Base-by-base conservation (phyloP, 2,888 invertebrate species). In the Dastarcus helophoroides region DNA sequence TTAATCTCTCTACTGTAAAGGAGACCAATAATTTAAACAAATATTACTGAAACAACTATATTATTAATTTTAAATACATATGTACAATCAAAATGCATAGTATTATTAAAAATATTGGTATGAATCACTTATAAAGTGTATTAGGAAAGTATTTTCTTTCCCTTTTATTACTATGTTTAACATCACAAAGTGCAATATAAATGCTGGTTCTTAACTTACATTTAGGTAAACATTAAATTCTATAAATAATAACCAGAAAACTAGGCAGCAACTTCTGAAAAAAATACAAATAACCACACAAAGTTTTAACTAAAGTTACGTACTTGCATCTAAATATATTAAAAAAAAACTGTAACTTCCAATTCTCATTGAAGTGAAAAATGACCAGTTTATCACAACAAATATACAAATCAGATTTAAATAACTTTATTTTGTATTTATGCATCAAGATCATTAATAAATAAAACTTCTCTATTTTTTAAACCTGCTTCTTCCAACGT, bases 391-490 rank as follows among this genome's bases (percentile, higher is more conserved):
- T 17, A 17, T 17, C 19, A 17, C 19, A 17, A 17, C 6, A 17
- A 17, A 17, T 7, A 17, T 7, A 17, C 19, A 17, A 17, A 17
- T 17, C 19, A 6, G 6, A 7, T 17, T 7, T 23, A 8, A 10
- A 6, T 9, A 23, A 23, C 11, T 6, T 10, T 23, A 23, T 6
- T 8, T 11, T 23, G 6, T 6, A 8, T 11, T 47, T 75, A 74
- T 51, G 79, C 93, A 53, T 95, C 93, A 52, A 89, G 71, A 64
- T 95, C 93, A 51, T 90, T 88, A 22, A 95, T 83, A 63, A 93
- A 94, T 26, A 95, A 69, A 54, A 94, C 88, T 64, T 93, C 93
- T 32, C 86, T 76, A 59, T 83, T 81, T 42, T 82, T 83, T 21
- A 95, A 71, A 11, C 93, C 93, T 12, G 79, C 82, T 38, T 85